A percentile compares a stretch with the other conserved stretches of the same genome.
These are phyloP conservation scores for Lagorchestes hirsutus DNA, from an alignment of 2,797 vertebrate species.

Conservation along the genomic window DNA sequence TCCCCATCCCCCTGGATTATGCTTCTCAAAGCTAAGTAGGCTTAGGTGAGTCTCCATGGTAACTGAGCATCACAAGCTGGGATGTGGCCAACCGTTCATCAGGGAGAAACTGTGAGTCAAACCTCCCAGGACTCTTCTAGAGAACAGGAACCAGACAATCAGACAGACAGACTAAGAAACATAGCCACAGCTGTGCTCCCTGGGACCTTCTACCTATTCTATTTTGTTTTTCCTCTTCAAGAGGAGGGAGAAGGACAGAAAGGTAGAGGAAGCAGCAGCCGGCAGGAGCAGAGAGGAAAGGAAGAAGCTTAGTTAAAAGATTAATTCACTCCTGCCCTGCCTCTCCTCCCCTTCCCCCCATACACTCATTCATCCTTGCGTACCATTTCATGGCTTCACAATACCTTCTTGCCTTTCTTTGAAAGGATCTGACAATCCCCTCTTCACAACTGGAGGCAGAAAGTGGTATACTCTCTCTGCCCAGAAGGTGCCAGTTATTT, in stretches of 20 bases:
- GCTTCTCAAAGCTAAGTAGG: constrained; percentile 63
- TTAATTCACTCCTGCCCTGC: neutral
- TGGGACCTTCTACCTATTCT: neutral
- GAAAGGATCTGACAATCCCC: neutral
- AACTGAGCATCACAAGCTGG: constrained; percentile 72
- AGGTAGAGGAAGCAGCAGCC: neutral
- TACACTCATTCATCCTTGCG: neutral
- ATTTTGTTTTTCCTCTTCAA: neutral
- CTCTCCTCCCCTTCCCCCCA: neutral
- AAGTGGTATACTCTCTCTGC: neutral
- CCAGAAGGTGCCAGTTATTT: neutral
- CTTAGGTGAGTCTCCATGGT: constrained; percentile 76
- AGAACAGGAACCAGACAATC: neutral
- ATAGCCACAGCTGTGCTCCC: neutral
- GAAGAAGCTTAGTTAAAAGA: neutral
- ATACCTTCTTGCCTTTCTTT: neutral
- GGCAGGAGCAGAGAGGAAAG: neutral
- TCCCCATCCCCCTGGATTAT: constrained; percentile 34
- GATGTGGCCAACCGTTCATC: constrained; percentile 20
- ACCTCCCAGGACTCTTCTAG: neutral
- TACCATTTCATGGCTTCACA: neutral
- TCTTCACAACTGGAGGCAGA: neutral
- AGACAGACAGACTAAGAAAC: neutral
- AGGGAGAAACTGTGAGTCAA: constrained; percentile 39
- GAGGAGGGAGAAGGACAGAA: neutral